A percentile compares a stretch with the other conserved stretches of the same genome.
These are phyloP conservation scores for Zosterops lateralis DNA, from an alignment of 2,113 vertebrate species.

Conservation along the genomic window DNA sequence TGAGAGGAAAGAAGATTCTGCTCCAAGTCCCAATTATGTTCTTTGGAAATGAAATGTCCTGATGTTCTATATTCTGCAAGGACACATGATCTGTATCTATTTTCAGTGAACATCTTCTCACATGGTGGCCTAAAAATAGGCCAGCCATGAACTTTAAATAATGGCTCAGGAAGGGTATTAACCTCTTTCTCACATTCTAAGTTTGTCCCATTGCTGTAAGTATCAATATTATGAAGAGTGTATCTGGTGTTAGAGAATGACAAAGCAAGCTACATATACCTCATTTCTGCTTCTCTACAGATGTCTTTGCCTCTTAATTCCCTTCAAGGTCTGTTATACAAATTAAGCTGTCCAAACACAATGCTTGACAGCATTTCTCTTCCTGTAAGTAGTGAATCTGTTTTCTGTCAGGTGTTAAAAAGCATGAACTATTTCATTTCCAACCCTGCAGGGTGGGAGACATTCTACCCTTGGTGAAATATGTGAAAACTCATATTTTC, in stretches of 20 bases:
- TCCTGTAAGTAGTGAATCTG: neutral
- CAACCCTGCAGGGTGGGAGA: neutral
- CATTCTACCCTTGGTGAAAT: neutral
- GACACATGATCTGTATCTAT: constrained; percentile 78
- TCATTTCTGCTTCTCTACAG: neutral
- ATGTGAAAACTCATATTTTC: neutral
- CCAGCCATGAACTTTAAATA: constrained; percentile 75
- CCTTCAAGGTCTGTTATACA: neutral
- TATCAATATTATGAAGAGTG: constrained; percentile 29
- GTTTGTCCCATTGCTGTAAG: constrained; percentile 54
- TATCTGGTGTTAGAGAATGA: constrained; percentile 22
- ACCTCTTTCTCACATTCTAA: constrained; percentile 69
- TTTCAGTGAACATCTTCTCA: constrained; percentile 72
- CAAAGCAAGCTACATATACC: neutral
- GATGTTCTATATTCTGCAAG: constrained; percentile 71
- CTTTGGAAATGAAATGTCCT: constrained; percentile 73
- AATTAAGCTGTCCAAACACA: neutral
- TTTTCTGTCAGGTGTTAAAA: neutral
- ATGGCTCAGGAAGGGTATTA: constrained; percentile 74
- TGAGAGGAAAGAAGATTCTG: constrained; percentile 57
- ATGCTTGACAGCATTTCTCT: neutral
- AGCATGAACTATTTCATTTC: neutral
- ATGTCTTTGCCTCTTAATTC: neutral
- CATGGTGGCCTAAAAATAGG: constrained; percentile 77
- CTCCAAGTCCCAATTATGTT: constrained; percentile 59